phyloP scores from a whole-genome alignment of 2,113 vertebrate genomes.

The Macrotis lagotis region DNA sequence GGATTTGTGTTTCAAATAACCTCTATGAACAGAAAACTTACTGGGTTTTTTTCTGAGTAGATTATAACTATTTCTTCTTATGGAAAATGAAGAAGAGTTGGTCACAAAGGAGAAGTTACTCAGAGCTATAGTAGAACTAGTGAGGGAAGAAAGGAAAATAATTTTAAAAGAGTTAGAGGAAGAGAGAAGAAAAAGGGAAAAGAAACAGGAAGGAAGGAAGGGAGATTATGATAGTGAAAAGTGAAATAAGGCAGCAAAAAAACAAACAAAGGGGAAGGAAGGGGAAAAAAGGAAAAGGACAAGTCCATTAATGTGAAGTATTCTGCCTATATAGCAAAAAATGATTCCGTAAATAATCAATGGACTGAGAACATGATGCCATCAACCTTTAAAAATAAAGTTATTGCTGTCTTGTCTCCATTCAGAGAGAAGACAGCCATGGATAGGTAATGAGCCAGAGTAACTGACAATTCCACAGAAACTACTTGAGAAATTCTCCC shows the following conservation, averaged over 20 bases:
- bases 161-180: not conserved
- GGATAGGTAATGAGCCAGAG: constrained; percentile 61
- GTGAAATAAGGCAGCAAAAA: not conserved
- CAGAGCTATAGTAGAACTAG: not conserved
- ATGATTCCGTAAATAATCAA: not conserved
- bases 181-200: not conserved
- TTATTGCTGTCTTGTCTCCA: not conserved
- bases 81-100: not conserved
- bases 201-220: not conserved
- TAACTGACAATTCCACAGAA: constrained; percentile 55
- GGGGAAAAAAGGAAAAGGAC: not conserved
- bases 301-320: not conserved
- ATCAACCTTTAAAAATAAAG: not conserved
- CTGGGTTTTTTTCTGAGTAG: not conserved
- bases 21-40: not conserved
- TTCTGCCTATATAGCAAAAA: not conserved
- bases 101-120: not conserved
- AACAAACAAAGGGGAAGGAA: not conserved
- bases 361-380: not conserved
- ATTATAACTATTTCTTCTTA: not conserved
- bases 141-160: not conserved
- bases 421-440: constrained; percentile 42
- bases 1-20: not conserved
- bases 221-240: not conserved
- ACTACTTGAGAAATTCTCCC: constrained; percentile 28